Evolutionary conservation across 2,797 vertebrate species (phyloP), one percentile per base, ranked within the genome.

Genomic region (Microchirus variegatus): DNA sequence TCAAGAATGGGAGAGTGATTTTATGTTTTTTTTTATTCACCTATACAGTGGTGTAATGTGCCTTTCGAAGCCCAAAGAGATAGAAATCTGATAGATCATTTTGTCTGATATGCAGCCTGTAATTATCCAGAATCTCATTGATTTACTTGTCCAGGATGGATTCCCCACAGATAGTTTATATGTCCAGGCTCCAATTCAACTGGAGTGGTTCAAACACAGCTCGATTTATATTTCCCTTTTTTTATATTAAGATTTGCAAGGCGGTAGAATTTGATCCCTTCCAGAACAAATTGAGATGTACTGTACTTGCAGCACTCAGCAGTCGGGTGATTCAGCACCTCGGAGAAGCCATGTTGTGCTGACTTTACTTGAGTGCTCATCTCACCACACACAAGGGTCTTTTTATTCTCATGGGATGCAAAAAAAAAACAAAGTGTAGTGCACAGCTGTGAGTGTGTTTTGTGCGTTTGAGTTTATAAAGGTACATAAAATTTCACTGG

Each of bases 201-300:
- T 67, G 51, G 47, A 42, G 55, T 60, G 67, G 67, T 68, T 83
- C 76, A 79, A 76, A 79, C 78, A 66, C 16, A 2, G 65, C 74
- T 85, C 59, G 63, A 65, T 80, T 22, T 82, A 77, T 81, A 73
- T 83, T 80, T 87, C 75, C 75, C 57, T 73, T 70, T 73, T 62
- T 76, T 83, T 84, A 75, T 85, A 38, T 36, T 48, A 44, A 86
- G 84, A 90, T 88, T 82, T 90, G 89, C 86, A 87, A 88, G 86
- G 77, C 77, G 55, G 84, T 78, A 65, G 82, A 90, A 91, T 88
- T 74, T 89, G 84, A 92, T 91, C 84, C 84, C 73, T 75, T 81
- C 67, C 76, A 67, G 82, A 86, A 87, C 88, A 87, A 89, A 89
- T 86, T 88, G 85, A 90, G 85, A 90, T 79, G 84, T 87, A 83